Evolutionary conservation across 2,113 vertebrate species (phyloP), one percentile per base, ranked within the genome.

Genomic region (Sturnus vulgaris): DNA sequence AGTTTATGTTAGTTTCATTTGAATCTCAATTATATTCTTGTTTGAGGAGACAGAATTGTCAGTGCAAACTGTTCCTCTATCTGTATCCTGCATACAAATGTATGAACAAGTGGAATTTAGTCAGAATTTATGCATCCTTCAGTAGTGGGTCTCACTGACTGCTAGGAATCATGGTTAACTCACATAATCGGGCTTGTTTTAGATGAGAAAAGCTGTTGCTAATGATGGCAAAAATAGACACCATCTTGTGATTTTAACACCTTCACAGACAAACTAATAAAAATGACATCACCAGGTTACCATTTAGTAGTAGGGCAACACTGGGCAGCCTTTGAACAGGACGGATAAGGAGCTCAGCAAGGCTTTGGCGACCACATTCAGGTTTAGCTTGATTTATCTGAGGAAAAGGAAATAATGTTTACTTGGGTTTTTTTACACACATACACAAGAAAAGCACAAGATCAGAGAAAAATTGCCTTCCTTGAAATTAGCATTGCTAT

Each of bases 341-440:
- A 89, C 99, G 98, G 75, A 99, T 99, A 61, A 99, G 98, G 77
- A 99, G 98, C 95, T 99, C 99, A 84, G 98, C 99, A 7, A 99
- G 97, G 14, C 98, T 99, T 95, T 99, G 99, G 20, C 99, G 98
- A 55, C 99, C 99, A 95, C 99, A 99, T 93, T 99, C 99, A 21
- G 99, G 99, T 92, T 99, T 99, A 66, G 98, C 96, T 97, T 99
- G 99, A 96, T 99, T 99, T 97, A 99, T 99, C 99, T 98, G 87
- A 21, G 7, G 42, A 31, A 82, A 88, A 82, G 22, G 3, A 90
- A 90, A 4, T 20, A 31, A 49, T 11, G n/a, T 2, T 72, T 33
- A 14, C 1, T 25, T 55, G 11, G 19, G 35, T 46, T 16, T 5
- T 21, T 37, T 9, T 27, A 20, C 4, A 44, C 5, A n/a, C 7